Evolutionary conservation across 2,888 invertebrate species (phyloP).

Genomic region (Chalcis sispes): DNA sequence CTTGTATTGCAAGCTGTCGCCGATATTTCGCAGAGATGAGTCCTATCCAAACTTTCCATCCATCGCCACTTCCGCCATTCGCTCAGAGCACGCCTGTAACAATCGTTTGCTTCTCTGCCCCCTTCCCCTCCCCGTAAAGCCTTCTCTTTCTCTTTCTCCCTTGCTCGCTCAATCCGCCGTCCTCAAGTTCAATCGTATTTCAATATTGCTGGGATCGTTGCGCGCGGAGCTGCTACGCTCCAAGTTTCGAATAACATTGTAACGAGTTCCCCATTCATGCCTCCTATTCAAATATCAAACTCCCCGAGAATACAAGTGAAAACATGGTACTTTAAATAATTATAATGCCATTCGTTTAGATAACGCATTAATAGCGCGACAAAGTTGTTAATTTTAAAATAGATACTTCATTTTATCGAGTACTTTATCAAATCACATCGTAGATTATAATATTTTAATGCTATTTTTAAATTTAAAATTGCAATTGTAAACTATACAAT

Average conservation of each 20-base stretch:
- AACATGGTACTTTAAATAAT: conserved; percentile 38
- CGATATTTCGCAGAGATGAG: conserved; percentile 46
- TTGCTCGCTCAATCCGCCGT: neutral
- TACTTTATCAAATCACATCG: too few relatives aligned
- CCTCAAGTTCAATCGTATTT: conserved; percentile 52
- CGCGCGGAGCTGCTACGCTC: neutral
- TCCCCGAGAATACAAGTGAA: conserved; percentile 3
- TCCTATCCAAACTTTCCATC: conserved; percentile 47
- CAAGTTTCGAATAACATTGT: conserved; percentile 45
- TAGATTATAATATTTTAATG: too few relatives aligned
- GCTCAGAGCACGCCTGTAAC: conserved; percentile 30
- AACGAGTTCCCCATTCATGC: neutral
- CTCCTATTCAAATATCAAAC: conserved; percentile 27
- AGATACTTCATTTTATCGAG: too few relatives aligned
- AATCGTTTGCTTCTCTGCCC: conserved; percentile 7
- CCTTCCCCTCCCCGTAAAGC: too few relatives aligned
- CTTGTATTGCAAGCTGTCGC: conserved; percentile 56
- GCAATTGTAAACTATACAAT: too few relatives aligned
- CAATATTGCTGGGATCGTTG: conserved; percentile 36
- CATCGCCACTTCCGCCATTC: conserved; percentile 45
- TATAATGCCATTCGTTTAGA: neutral
- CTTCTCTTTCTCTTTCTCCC: conserved; percentile 1
- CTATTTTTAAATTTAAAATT: too few relatives aligned
- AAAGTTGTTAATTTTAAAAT: too few relatives aligned
- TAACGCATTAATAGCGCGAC: neutral